phyloP scores from a whole-genome alignment of 2,797 vertebrate species.

The Tenualosa ilisha region DNA sequence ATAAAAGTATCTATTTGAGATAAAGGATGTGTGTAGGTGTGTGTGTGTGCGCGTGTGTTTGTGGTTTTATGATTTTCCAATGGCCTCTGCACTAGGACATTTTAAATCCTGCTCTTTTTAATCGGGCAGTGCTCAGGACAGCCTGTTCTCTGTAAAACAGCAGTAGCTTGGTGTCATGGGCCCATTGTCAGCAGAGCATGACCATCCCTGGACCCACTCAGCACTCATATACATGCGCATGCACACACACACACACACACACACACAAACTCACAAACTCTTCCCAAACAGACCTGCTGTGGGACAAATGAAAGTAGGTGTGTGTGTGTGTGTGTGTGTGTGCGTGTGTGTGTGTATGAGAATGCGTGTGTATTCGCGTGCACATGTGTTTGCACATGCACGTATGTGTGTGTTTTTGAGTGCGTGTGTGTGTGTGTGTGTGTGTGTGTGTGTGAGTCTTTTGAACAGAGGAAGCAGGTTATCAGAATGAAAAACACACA shows the following conservation, averaged over 20 bases:
- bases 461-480: background rate
- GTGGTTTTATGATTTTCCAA: background rate
- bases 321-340: background rate
- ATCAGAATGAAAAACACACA: too few relatives aligned
- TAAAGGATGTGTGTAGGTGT: background rate
- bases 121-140: background rate
- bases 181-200: background rate
- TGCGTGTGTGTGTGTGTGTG: background rate
- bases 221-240: background rate
- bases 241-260: background rate
- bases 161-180: background rate
- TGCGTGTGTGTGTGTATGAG: background rate
- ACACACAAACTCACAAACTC: background rate
- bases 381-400: background rate
- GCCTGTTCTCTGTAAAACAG: conserved; percentile 14
- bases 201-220: background rate
- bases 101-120: background rate
- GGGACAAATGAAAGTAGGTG: background rate
- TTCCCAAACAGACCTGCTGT: background rate
- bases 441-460: background rate
- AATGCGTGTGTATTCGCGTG: background rate
- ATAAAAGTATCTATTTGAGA: background rate
- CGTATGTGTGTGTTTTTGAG: background rate
- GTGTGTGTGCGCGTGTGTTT: background rate
- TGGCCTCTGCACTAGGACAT: background rate